These are phyloP conservation scores for Spodoptera frugiperda DNA, from an alignment of 1,140 invertebrate genomes.

Conservation along the genomic window DNA sequence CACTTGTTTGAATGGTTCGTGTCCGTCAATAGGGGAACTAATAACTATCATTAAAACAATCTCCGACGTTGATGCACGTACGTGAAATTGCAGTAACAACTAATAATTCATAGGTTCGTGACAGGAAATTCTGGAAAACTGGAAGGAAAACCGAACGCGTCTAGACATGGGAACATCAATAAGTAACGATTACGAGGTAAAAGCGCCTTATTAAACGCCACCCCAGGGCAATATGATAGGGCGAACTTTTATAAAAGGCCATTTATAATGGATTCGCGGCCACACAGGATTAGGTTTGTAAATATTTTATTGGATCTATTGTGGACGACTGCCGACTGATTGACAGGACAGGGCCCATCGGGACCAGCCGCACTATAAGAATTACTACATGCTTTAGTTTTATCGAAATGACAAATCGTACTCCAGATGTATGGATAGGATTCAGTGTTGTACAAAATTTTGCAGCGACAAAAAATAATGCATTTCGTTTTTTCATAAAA, in stretches of 20 bases:
- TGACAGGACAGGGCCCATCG: conserved; percentile 73
- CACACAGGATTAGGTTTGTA: conserved; percentile 79
- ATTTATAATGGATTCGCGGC: conserved; percentile 78
- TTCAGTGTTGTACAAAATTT: conserved; percentile 3
- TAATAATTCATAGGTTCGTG: conserved; percentile 76
- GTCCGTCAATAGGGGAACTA: conserved; percentile 41
- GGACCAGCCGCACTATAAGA: conserved; percentile 56
- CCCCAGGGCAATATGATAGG: conserved; percentile 78
- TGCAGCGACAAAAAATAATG: conserved; percentile 10
- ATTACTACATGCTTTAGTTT: conserved; percentile 49
- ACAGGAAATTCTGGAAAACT: conserved; percentile 69
- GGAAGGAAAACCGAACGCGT: conserved; percentile 63
- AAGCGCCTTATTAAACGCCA: conserved; percentile 64
- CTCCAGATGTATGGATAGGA: neutral
- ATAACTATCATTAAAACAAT: conserved; percentile 51
- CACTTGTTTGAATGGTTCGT: conserved; percentile 29
- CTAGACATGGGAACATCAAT: conserved; percentile 75
- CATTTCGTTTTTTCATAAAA: conserved; percentile 32
- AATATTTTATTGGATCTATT: conserved; percentile 81
- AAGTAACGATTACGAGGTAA: conserved; percentile 72
- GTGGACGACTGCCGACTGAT: conserved; percentile 73
- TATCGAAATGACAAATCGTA: conserved; percentile 38
- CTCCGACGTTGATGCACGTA: conserved; percentile 41
- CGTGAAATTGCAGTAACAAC: conserved; percentile 59
- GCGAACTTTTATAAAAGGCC: conserved; percentile 75